Evolutionary conservation across 2,797 vertebrate genomes (phyloP).

Genomic region (Sebastes aleutianus): DNA sequence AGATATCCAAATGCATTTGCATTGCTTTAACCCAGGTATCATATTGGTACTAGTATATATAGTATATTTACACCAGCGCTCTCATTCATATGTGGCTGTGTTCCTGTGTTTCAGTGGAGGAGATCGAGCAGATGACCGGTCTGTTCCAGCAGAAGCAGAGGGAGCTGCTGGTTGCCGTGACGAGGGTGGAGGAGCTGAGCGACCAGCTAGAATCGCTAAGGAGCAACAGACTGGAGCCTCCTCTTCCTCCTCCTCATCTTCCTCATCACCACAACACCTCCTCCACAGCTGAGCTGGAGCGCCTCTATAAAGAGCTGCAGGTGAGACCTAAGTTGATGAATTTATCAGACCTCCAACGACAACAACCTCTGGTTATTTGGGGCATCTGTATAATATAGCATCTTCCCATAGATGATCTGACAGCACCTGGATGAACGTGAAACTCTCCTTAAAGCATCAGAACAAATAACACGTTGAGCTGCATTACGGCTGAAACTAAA

Average conservation of each 20-base stretch:
- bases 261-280: slow-evolving; percentile 62
- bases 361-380: background rate
- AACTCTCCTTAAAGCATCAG: background rate
- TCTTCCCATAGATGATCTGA: background rate
- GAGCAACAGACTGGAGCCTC: slow-evolving; percentile 84
- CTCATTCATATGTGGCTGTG: background rate
- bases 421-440: background rate
- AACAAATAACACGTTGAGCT: background rate
- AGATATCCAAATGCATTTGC: background rate
- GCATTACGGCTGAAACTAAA: background rate
- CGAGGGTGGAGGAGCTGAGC: slow-evolving; percentile 92
- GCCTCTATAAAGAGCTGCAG: slow-evolving; percentile 94
- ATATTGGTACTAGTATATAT: background rate
- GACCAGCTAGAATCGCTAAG: slow-evolving; percentile 92
- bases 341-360: background rate
- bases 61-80: background rate
- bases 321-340: slow-evolving; percentile 64
- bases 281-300: slow-evolving; percentile 84
- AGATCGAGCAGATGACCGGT: slow-evolving; percentile 94
- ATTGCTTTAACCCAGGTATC: background rate
- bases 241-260: slow-evolving; percentile 20
- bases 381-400: background rate
- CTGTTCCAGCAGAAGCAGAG: slow-evolving; percentile 96
- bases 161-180: slow-evolving; percentile 90
- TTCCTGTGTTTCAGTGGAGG: slow-evolving; percentile 85